phyloP scores from a whole-genome alignment of 2,113 vertebrate genomes.

The Sapajus apella region DNA sequence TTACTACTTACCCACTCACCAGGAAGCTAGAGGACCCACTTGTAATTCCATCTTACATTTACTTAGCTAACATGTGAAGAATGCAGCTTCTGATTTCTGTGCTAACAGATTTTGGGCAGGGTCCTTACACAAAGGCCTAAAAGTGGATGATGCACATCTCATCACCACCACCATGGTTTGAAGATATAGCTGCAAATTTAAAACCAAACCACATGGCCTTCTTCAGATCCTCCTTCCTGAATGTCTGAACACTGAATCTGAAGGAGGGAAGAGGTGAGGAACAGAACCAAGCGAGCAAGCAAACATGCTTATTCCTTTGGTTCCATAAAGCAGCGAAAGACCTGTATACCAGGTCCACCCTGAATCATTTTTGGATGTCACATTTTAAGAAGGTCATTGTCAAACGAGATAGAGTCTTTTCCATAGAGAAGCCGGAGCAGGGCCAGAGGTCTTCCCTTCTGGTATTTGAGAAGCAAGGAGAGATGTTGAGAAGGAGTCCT shows the following conservation, averaged over 20 bases:
- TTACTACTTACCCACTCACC: neutral
- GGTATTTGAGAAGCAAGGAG: neutral
- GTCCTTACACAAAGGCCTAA: neutral
- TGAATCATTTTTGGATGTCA: neutral
- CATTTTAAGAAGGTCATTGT: neutral
- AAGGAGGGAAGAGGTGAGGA: neutral
- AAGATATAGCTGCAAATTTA: neutral
- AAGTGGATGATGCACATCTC: neutral
- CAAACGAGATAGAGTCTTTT: neutral
- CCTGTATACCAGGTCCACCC: fast-evolving
- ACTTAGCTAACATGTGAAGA: neutral
- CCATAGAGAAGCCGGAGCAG: neutral
- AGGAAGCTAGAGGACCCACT: neutral
- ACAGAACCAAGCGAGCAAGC: neutral
- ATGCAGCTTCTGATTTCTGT: neutral
- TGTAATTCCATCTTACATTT: neutral
- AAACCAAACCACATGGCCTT: neutral
- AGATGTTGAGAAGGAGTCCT: neutral
- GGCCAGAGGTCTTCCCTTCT: neutral
- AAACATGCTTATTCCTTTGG: neutral
- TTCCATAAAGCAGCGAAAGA: neutral
- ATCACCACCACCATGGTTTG: too few relatives aligned
- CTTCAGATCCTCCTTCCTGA: neutral
- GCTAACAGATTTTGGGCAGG: neutral
- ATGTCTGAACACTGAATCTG: neutral